Evolutionary conservation across 64 coral and sea anemone genomes (phyloP).

Genomic region (Orbicella faveolata): DNA sequence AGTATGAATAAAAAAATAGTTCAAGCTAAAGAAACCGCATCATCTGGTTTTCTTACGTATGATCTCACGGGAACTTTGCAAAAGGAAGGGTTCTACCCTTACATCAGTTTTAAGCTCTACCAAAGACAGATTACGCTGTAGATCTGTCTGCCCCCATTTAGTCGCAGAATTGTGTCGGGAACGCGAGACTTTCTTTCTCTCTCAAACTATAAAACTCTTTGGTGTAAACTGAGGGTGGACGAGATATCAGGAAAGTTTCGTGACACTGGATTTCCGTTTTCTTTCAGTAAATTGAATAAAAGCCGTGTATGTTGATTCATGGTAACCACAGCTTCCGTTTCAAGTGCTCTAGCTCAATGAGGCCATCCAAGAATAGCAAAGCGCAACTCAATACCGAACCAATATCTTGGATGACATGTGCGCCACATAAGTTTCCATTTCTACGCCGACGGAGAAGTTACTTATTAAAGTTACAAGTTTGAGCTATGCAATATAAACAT

Average conservation of each 20-base stretch:
- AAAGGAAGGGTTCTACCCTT: not conserved
- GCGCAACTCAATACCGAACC: not conserved
- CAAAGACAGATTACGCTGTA: not conserved
- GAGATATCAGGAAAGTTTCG: not conserved
- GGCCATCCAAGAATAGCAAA: not conserved
- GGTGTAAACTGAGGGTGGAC: not conserved
- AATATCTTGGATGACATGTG: not conserved
- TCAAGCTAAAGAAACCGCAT: not conserved
- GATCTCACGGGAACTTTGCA: not conserved
- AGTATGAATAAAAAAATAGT: too few species aligned
- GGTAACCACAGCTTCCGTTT: constrained; percentile 14
- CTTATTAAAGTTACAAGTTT: constrained; percentile 34
- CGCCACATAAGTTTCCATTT: not conserved
- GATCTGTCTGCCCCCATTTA: not conserved
- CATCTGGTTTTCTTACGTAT: not conserved
- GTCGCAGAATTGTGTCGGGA: not conserved
- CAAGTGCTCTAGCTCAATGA: not conserved
- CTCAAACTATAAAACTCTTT: too few species aligned
- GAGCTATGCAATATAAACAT: constrained; percentile 12
- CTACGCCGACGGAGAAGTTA: not conserved
- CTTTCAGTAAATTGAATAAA: constrained; percentile 27
- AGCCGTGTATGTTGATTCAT: not conserved
- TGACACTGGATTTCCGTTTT: constrained; percentile 29
- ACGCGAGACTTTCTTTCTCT: not conserved
- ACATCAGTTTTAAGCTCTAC: not conserved